Conservation (phyloP, 2,113 vertebrate genomes). For the Trogon melanurus region DNA sequence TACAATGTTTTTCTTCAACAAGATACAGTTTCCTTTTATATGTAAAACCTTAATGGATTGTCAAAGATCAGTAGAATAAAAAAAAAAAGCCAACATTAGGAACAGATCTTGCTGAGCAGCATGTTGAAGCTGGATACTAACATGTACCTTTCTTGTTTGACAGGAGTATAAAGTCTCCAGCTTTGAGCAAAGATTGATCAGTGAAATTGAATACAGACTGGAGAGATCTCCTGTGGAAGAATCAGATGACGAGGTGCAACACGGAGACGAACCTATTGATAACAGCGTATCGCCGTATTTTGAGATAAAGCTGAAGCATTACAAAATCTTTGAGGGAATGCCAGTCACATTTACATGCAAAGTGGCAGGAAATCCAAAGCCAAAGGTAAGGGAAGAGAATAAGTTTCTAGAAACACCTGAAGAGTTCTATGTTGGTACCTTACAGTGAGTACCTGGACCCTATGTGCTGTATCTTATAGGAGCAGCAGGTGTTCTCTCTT, state of each 20-base stretch:
- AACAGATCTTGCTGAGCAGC: background rate
- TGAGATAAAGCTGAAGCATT: slow-evolving; percentile 92
- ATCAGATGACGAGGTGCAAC: slow-evolving; percentile 87
- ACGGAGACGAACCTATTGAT: slow-evolving; percentile 76
- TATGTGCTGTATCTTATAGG: background rate
- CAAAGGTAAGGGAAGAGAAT: slow-evolving; percentile 83
- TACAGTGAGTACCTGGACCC: background rate
- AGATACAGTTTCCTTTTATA: slow-evolving; percentile 39
- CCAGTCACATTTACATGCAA: slow-evolving; percentile 93
- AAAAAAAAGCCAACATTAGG: background rate
- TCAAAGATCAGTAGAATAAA: slow-evolving; percentile 17
- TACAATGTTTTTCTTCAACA: slow-evolving; percentile 21
- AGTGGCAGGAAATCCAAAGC: slow-evolving; percentile 90
- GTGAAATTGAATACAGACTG: slow-evolving; percentile 95
- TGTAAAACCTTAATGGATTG: slow-evolving; percentile 35
- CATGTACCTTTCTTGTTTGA: background rate
- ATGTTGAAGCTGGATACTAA: slow-evolving; percentile 4
- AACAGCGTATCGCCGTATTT: slow-evolving; percentile 81
- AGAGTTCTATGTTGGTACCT: background rate
- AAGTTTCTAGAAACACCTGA: background rate
- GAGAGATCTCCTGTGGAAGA: slow-evolving; percentile 95
- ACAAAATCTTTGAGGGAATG: slow-evolving; percentile 97
- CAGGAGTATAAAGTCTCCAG: slow-evolving; percentile 99
- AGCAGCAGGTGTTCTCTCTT: background rate
- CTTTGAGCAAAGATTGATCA: slow-evolving; percentile 97